Percentiles rank a stretch among this genome's conserved stretches.
Conservation (phyloP, 2,888 invertebrate genomes). For the Andrena flavipes region DNA sequence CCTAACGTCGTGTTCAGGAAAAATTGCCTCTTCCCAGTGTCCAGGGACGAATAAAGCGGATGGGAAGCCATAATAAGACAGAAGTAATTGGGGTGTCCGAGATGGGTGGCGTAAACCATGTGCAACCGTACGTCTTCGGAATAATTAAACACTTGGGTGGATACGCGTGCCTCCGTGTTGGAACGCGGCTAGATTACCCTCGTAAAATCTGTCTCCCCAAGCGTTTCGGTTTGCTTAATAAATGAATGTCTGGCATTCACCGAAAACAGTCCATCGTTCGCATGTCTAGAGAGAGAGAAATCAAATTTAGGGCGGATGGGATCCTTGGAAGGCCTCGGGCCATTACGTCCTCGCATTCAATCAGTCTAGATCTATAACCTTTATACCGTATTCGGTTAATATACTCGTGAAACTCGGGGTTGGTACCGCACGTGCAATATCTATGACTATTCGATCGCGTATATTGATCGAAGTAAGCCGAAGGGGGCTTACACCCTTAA, state of each 20-base stretch:
- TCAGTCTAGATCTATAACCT: conserved; percentile 41
- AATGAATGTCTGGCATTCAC: conserved; percentile 39
- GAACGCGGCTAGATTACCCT: conserved; percentile 49
- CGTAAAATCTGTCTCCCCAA: conserved; percentile 57
- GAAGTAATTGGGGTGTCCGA: conserved; percentile 32
- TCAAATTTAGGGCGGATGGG: conserved; percentile 1
- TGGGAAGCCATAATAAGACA: conserved; percentile 20
- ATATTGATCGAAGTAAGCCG: neutral
- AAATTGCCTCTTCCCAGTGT: neutral
- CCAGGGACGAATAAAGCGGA: neutral
- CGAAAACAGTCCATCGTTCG: conserved; percentile 41
- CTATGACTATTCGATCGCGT: neutral
- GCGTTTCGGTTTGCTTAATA: conserved; percentile 49
- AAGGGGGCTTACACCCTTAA: neutral
- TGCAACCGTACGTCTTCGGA: conserved; percentile 42
- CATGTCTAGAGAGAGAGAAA: neutral
- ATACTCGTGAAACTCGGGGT: conserved; percentile 15
- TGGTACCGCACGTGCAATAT: conserved; percentile 25
- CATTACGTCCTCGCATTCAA: conserved; percentile 33
- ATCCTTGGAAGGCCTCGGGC: conserved; percentile 8
- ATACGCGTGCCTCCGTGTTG: conserved; percentile 15
- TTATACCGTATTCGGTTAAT: conserved; percentile 15
- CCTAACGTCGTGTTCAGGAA: neutral
- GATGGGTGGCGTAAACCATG: conserved; percentile 16
- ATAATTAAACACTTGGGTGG: conserved; percentile 55